phyloP scores from a whole-genome alignment of 35 echinoderm and acorn worm genomes.

The Lytechinus pictus region DNA sequence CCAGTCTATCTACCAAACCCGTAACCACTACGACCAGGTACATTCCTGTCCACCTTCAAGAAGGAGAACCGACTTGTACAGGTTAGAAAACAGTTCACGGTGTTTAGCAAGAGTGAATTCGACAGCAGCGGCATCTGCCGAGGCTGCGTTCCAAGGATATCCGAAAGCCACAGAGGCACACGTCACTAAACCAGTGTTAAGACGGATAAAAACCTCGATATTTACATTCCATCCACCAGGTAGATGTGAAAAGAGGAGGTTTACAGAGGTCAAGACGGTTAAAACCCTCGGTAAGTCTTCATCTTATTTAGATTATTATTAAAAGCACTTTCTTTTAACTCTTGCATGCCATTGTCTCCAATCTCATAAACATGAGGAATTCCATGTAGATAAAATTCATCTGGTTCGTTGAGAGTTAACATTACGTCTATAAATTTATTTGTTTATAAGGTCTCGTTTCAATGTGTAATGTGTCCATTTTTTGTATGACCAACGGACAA shows the following conservation, averaged over 20 bases:
- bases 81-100: background rate
- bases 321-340: background rate
- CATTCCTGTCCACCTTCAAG: background rate
- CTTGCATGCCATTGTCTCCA: no score
- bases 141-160: background rate
- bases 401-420: no score
- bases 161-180: background rate
- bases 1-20: background rate
- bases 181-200: background rate
- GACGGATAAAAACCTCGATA: constrained; percentile 29
- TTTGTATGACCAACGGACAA: no score
- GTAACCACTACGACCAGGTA: background rate
- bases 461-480: no score
- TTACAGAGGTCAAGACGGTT: constrained; percentile 65
- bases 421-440: no score
- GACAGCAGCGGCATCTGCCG: background rate
- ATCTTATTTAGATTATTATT: background rate
- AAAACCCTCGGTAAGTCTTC: constrained; percentile 82
- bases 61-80: background rate
- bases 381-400: no score
- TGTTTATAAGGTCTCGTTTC: no score
- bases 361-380: no score
- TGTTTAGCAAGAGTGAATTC: background rate
- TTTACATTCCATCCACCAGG: constrained; percentile 45
- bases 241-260: background rate